phyloP scores from a whole-genome alignment of 2,888 invertebrate genomes.

The Dorcus hopei region DNA sequence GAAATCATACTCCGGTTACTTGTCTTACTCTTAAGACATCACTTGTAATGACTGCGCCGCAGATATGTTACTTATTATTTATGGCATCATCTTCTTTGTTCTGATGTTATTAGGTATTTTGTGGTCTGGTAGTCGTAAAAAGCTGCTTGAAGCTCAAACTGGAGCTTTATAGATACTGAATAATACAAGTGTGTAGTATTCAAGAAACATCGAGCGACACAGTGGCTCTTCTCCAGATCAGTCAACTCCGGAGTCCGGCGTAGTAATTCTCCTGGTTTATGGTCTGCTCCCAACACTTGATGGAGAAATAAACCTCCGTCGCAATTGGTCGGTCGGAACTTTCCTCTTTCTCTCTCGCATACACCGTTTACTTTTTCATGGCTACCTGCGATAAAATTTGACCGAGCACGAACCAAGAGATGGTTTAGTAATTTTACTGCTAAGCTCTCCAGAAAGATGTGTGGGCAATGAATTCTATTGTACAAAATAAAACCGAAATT shows the following conservation, averaged over 20 bases:
- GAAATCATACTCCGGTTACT: too few relatives aligned
- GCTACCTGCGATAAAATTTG: slow-evolving; percentile 25
- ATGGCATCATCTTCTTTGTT: too few relatives aligned
- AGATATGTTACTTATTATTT: too few relatives aligned
- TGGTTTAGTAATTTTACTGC: slow-evolving; percentile 24
- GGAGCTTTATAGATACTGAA: too few relatives aligned
- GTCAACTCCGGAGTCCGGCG: slow-evolving; percentile 6
- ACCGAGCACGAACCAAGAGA: slow-evolving; percentile 22
- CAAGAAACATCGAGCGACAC: not conserved
- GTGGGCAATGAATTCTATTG: slow-evolving; percentile 18
- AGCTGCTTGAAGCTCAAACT: too few relatives aligned
- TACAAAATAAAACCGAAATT: slow-evolving; percentile 22
- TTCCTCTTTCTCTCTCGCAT: slow-evolving; percentile 6
- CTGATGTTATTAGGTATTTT: too few relatives aligned
- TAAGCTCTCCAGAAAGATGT: slow-evolving; percentile 22
- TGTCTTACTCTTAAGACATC: too few relatives aligned
- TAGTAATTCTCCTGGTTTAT: slow-evolving; percentile 22
- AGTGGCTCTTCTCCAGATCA: not conserved
- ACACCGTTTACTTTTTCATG: slow-evolving; percentile 18
- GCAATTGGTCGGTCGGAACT: slow-evolving; percentile 28
- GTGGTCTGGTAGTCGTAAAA: too few relatives aligned
- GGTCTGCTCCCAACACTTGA: slow-evolving; percentile 23
- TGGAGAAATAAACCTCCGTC: slow-evolving; percentile 26
- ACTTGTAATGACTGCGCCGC: too few relatives aligned
- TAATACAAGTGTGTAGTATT: too few relatives aligned